Base-by-base conservation (phyloP, 2,888 invertebrate genomes). In the Neoscelio sp. region DNA sequence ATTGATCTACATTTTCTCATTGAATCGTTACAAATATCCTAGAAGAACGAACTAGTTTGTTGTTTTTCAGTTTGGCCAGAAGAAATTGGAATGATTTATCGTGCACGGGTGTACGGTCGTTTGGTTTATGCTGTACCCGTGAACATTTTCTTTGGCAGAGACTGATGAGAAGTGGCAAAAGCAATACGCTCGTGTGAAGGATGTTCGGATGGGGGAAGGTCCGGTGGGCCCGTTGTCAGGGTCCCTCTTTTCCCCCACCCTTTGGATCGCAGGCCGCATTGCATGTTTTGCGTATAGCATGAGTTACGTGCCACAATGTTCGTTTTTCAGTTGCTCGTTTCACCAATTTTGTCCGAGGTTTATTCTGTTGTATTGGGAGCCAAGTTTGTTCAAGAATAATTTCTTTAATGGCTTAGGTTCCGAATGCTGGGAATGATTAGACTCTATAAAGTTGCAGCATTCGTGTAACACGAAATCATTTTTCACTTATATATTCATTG, bases 91-190 rank as follows among this genome's bases (percentile, higher is more conserved):
- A 8, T 12, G 48, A 64, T 64, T 50, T 64, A 48, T 64, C 20
- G 26, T 26, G 48, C 46, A 46, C 10, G 48, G 48, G 17, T 5
- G 13, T 7, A n/a, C 12, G 12, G 12, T 54, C 17, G 6, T 30
- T 38, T 13, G 4, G 18, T 12, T 28, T 12, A 23, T 30, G n/a
- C 44, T 30, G 12, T 17, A 18, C 18, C 3, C 18, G 35, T 35
- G 15, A 40, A 40, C 42, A 82, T 82, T 83, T 83, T 83, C 83
- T 84, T 83, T 78, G 79, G 75, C 83, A 77, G 80, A 82, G 82
- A 84, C 85, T 84, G 82, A 85, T 84, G 85, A 84, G 83, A 82
- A 85, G 81, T 84, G 80, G 84, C 80, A 80, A 82, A 77, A 80
- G 80, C 80, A 80, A 82, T 80, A 80, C 80, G 68, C 80, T 65